Percentiles rank a stretch among this genome's conserved stretches.
Evolutionary conservation across 2,888 invertebrate genomes (phyloP).

Genomic region (Ectemnius cavifrons): DNA sequence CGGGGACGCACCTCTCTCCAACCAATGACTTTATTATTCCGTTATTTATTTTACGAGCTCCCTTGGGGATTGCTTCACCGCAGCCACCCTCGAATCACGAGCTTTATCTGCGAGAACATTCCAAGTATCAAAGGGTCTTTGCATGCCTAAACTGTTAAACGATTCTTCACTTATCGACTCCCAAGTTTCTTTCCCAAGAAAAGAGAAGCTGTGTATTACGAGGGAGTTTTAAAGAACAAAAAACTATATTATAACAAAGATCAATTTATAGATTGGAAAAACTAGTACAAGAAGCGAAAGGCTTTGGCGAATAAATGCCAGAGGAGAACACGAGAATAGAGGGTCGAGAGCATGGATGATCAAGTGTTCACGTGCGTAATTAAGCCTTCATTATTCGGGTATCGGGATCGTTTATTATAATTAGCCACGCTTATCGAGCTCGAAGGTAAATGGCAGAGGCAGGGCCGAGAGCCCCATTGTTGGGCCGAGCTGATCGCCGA

Average conservation of each 20-base stretch:
- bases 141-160: constrained; percentile 8
- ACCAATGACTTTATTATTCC: constrained; percentile 60
- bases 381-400: constrained; percentile 7
- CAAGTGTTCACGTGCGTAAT: background rate
- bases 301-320: background rate
- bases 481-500: constrained; percentile 28
- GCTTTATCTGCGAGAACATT: constrained; percentile 64
- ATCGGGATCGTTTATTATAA: constrained; percentile 7
- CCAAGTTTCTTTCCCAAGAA: constrained; percentile 25
- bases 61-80: background rate
- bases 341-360: background rate
- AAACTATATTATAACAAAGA: no score
- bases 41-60: constrained; percentile 74
- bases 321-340: background rate
- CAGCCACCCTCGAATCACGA: background rate
- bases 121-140: constrained; percentile 34
- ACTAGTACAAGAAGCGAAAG: no score
- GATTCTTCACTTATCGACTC: constrained; percentile 33
- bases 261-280: no score
- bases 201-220: constrained; percentile 17
- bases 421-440: constrained; percentile 4
- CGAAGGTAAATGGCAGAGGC: background rate
- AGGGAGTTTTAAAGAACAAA: no score
- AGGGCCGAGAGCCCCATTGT: background rate
- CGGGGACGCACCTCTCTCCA: constrained; percentile 24